Evolutionary conservation across 2,113 vertebrate genomes (phyloP).

Genomic region (Calyptommatus sinebrachiatus): DNA sequence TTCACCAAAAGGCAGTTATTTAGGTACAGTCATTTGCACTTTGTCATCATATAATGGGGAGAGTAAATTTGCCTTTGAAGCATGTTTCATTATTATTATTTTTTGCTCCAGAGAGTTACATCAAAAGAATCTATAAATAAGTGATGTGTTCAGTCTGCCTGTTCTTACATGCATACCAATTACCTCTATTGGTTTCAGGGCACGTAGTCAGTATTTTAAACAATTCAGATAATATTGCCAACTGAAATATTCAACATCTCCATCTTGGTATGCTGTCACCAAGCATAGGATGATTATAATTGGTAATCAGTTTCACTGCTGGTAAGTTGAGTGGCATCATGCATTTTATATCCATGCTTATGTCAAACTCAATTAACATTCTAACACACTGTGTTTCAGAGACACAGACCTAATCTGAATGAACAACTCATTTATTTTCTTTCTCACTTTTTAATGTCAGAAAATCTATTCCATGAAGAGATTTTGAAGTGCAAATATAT

Average conservation of each 20-base stretch:
- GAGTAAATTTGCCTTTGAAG: slow-evolving; percentile 80
- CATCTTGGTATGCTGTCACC: slow-evolving; percentile 77
- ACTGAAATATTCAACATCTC: slow-evolving; percentile 83
- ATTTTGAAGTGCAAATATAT: slow-evolving; percentile 54
- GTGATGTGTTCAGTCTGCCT: slow-evolving; percentile 76
- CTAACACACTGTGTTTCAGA: slow-evolving; percentile 71
- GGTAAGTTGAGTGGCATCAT: slow-evolving; percentile 74
- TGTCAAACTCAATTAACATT: slow-evolving; percentile 85
- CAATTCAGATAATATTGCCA: slow-evolving; percentile 80
- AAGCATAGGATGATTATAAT: slow-evolving; percentile 79
- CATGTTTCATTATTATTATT: slow-evolving; percentile 79
- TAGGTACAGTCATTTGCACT: slow-evolving; percentile 76
- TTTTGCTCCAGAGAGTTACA: slow-evolving; percentile 70
- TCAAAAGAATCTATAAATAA: slow-evolving; percentile 85
- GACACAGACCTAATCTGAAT: slow-evolving; percentile 67
- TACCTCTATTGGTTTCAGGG: slow-evolving; percentile 79
- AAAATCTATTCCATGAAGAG: slow-evolving; percentile 52
- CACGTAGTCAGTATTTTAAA: slow-evolving; percentile 83
- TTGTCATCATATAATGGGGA: slow-evolving; percentile 74
- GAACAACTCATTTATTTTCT: slow-evolving; percentile 66
- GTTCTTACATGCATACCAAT: slow-evolving; percentile 83
- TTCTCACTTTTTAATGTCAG: slow-evolving; percentile 54
- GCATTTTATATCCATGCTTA: slow-evolving; percentile 78
- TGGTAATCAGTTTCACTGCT: slow-evolving; percentile 81
- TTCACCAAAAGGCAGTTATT: slow-evolving; percentile 73